Percentiles rank a stretch among this genome's conserved stretches.
phyloP scores from a whole-genome alignment of 1,140 invertebrate species.

The Eurosta solidaginis region DNA sequence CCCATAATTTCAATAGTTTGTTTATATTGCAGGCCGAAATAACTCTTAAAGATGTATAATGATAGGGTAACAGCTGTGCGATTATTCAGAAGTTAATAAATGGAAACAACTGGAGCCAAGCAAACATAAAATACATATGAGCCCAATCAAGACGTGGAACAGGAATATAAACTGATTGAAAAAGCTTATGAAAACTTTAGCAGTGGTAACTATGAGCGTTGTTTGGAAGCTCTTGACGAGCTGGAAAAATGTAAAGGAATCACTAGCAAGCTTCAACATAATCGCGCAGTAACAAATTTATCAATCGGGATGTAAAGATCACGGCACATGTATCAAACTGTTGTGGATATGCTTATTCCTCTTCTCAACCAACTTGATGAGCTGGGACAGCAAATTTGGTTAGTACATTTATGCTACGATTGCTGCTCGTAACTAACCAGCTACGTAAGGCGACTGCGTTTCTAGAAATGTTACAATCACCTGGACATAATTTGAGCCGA shows the following conservation, averaged over 20 bases:
- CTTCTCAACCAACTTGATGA: too few relatives aligned
- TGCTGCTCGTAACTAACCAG: too few relatives aligned
- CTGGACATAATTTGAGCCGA: too few relatives aligned
- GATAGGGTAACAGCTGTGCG: neutral
- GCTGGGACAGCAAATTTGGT: too few relatives aligned
- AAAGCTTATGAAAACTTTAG: neutral
- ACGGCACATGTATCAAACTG: too few relatives aligned
- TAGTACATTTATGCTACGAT: too few relatives aligned
- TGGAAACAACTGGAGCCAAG: neutral
- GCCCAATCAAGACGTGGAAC: neutral
- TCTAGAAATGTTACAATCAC: too few relatives aligned
- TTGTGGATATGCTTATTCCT: too few relatives aligned
- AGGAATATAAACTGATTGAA: constrained; percentile 3
- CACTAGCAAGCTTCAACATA: constrained; percentile 43
- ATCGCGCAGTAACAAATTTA: constrained; percentile 18
- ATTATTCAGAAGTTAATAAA: neutral
- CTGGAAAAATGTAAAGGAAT: constrained; percentile 42
- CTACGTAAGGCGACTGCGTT: too few relatives aligned
- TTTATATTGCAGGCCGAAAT: too few relatives aligned
- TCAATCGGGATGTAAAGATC: neutral
- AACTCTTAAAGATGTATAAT: too few relatives aligned
- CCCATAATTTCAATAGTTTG: too few relatives aligned
- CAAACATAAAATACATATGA: neutral
- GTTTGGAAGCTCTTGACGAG: neutral
- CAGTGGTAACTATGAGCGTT: neutral